Evolutionary conservation across 1,140 invertebrate genomes (phyloP).

Genomic region (Vanessa tameamea): DNA sequence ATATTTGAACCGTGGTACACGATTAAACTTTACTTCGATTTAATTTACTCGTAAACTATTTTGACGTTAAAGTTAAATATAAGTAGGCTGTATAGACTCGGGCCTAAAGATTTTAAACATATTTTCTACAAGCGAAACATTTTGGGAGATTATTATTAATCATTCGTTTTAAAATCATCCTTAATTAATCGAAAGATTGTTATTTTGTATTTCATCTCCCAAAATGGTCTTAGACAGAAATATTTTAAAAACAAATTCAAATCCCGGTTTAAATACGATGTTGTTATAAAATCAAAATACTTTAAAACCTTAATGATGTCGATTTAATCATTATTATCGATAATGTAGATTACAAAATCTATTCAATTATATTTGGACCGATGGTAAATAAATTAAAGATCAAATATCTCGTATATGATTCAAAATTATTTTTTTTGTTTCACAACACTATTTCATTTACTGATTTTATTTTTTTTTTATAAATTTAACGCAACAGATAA

Average conservation of each 20-base stretch:
- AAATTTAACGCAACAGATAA: constrained; percentile 7
- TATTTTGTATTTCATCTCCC: not conserved
- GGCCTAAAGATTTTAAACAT: constrained; percentile 5
- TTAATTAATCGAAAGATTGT: not conserved
- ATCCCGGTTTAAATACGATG: constrained; percentile 6
- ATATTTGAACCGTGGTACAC: not conserved
- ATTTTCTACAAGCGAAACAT: constrained; percentile 3
- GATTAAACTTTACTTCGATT: not conserved
- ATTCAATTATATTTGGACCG: constrained; percentile 2
- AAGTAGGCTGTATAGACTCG: constrained; percentile 1
- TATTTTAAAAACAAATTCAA: constrained; percentile 5
- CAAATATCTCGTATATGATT: not conserved
- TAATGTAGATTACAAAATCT: constrained; percentile 5
- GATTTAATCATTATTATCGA: not conserved
- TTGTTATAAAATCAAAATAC: not conserved
- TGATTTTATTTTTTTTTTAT: not conserved
- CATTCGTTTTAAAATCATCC: not conserved
- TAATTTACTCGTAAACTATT: not conserved
- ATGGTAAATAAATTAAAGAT: not conserved
- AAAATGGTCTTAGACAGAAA: not conserved
- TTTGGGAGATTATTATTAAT: constrained; percentile 1
- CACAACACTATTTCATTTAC: constrained; percentile 4
- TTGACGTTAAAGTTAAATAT: constrained; percentile 5
- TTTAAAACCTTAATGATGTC: not conserved
- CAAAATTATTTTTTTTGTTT: constrained; percentile 2